These are phyloP conservation scores for Nasonia longicornis DNA, from an alignment of 1,140 invertebrate genomes.

Conservation along the genomic window DNA sequence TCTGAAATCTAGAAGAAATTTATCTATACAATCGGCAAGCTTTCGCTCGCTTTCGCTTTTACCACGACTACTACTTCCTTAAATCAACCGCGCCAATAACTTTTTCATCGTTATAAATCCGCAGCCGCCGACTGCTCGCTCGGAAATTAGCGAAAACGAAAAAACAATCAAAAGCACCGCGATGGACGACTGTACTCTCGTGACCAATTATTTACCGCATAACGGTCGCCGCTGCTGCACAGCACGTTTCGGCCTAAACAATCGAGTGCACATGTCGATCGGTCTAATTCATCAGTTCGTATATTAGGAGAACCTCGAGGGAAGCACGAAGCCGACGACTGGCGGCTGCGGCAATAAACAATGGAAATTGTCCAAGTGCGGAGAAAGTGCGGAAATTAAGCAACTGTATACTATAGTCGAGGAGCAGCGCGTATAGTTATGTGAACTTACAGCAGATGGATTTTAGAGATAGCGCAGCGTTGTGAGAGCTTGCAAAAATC, in stretches of 20 bases:
- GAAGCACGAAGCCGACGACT: neutral
- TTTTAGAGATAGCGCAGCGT: constrained; percentile 6
- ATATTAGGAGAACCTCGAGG: neutral
- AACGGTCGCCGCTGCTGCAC: neutral
- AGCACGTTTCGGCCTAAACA: neutral
- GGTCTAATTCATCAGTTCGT: constrained; percentile 10
- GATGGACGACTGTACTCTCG: constrained; percentile 7
- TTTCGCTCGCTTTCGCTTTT: constrained; percentile 38
- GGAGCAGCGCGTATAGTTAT: neutral
- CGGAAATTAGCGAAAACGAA: constrained; percentile 25
- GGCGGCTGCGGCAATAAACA: constrained; percentile 9
- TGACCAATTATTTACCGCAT: constrained; percentile 35
- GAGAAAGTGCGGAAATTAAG: constrained; percentile 36
- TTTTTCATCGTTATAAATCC: constrained; percentile 38
- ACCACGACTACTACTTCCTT: constrained; percentile 10
- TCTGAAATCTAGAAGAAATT: constrained; percentile 23
- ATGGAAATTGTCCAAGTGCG: neutral
- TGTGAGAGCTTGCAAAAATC: neutral
- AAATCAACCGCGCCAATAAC: constrained; percentile 26
- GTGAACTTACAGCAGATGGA: constrained; percentile 3
- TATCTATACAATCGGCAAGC: constrained; percentile 30
- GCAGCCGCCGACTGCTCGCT: neutral
- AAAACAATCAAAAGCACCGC: constrained; percentile 2
- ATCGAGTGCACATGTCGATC: neutral
- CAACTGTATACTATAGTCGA: neutral